phyloP scores from a whole-genome alignment of 2,888 invertebrate genomes.

The Pseudoips prasinana region DNA sequence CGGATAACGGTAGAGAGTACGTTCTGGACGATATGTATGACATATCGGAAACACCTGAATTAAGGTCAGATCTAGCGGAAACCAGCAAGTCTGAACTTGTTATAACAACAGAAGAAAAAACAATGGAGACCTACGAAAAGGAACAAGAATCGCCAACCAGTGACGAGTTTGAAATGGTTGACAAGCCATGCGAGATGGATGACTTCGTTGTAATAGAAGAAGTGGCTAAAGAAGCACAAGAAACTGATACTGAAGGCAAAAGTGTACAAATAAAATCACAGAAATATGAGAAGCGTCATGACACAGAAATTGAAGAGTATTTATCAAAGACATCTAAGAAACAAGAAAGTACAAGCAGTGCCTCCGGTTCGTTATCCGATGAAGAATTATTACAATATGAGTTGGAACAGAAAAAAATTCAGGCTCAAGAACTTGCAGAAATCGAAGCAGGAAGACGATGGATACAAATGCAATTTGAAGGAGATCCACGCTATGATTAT shows the following conservation, averaged over 20 bases:
- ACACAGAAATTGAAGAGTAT: conserved; percentile 87
- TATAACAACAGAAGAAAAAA: conserved; percentile 83
- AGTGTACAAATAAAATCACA: conserved; percentile 85
- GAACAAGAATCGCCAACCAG: conserved; percentile 89
- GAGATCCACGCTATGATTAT: conserved; percentile 89
- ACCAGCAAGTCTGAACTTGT: conserved; percentile 81
- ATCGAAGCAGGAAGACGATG: conserved; percentile 91
- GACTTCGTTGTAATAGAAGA: conserved; percentile 95
- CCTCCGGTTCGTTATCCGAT: conserved; percentile 81
- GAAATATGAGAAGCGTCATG: conserved; percentile 82
- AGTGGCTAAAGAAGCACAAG: conserved; percentile 92
- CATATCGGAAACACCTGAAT: conserved; percentile 82
- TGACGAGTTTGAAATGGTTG: conserved; percentile 93
- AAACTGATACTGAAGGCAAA: conserved; percentile 91
- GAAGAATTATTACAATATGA: conserved; percentile 85
- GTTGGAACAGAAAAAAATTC: conserved; percentile 83
- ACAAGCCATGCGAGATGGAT: conserved; percentile 92
- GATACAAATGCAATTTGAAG: conserved; percentile 95
- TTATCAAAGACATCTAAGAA: conserved; percentile 86
- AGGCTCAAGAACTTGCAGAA: conserved; percentile 77
- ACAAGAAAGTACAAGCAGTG: conserved; percentile 80
- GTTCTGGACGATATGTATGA: conserved; percentile 82
- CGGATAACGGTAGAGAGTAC: conserved; percentile 85
- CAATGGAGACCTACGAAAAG: conserved; percentile 75
- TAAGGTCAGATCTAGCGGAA: conserved; percentile 75